These are phyloP conservation scores for Ceratosolen solmsi DNA, from an alignment of 1,140 invertebrate species.

Conservation along the genomic window DNA sequence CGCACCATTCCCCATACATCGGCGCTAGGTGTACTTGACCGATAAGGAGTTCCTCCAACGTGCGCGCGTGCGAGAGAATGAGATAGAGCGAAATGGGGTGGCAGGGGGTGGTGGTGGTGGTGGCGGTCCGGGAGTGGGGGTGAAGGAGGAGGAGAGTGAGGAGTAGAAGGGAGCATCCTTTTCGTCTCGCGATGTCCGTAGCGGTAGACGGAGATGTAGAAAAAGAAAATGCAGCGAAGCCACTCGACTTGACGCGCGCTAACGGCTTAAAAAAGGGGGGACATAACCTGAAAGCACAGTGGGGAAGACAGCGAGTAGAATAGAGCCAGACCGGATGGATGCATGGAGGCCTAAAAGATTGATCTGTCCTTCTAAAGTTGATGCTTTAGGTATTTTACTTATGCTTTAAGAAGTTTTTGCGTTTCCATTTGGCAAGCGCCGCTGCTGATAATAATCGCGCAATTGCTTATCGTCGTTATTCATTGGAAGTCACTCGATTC, in stretches of 20 bases:
- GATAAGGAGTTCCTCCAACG: constrained; percentile 9
- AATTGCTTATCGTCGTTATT: background rate
- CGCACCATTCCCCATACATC: background rate
- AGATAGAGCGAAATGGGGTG: background rate
- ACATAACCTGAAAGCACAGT: constrained; percentile 24
- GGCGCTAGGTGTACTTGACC: constrained; percentile 38
- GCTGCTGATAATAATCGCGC: background rate
- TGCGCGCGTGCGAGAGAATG: background rate
- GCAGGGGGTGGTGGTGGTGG: no score
- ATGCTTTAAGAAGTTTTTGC: background rate
- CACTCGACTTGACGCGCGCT: constrained; percentile 16
- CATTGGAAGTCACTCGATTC: background rate
- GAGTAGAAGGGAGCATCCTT: background rate
- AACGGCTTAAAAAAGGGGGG: constrained; percentile 6
- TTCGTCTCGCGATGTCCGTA: background rate
- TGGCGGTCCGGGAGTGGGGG: background rate
- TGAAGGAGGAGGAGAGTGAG: background rate
- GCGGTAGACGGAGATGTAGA: constrained; percentile 14
- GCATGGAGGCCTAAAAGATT: background rate
- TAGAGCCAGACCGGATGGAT: constrained; percentile 6
- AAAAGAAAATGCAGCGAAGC: background rate
- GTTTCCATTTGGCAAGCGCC: background rate
- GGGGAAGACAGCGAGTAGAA: constrained; percentile 1
- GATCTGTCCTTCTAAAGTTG: constrained; percentile 6
- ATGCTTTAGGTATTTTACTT: background rate